Base-by-base conservation (phyloP, 1,140 invertebrate genomes). In the Papilio polytes region DNA sequence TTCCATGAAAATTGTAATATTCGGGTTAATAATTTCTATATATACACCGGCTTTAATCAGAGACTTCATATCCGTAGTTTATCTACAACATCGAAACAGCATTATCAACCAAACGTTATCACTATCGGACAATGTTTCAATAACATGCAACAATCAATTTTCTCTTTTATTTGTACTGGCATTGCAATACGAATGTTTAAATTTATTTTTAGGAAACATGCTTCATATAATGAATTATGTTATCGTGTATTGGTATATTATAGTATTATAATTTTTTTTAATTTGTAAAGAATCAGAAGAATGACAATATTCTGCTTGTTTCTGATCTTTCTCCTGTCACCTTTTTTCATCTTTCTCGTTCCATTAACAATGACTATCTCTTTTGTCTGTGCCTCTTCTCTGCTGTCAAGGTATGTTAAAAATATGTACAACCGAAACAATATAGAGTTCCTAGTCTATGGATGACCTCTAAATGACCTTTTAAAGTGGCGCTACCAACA, bases 101-200 rank as follows among this genome's bases (percentile, higher is more conserved):
- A 63, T 63, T 63, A 63, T 63, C 59, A 63, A 63, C 4, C n/a
- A 63, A 63, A 63, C 22, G 20, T 63, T 63, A 63, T 63, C 59
- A 63, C 20, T 63, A 63, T 63, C 59, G 59, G 20, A 63, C 7
- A 63, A 12, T 26, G 4, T 63, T 26, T 12, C 20, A 59, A 22
- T 63, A 63, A 63, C 59, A 63, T 63, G 22, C 59, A 63, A 63
- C 59, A 63, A 26, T 63, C 59, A 26, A 63, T 26, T 63, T 63
- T 63, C 20, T 26, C 56, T 20, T 63, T 63, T 56, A 56, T 56
- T n/a, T n/a, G 8, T 56, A 63, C 59, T 63, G 12, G 9, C 59
- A 63, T 63, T 63, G 59, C 59, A 63, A 12, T 22, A 10, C 20
- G 3, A 63, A 22, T 26, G 22, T 63, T 63, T 26, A 4, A 63